Evolutionary conservation across 1,140 invertebrate genomes (phyloP).

Genomic region (Halictus rubicundus): DNA sequence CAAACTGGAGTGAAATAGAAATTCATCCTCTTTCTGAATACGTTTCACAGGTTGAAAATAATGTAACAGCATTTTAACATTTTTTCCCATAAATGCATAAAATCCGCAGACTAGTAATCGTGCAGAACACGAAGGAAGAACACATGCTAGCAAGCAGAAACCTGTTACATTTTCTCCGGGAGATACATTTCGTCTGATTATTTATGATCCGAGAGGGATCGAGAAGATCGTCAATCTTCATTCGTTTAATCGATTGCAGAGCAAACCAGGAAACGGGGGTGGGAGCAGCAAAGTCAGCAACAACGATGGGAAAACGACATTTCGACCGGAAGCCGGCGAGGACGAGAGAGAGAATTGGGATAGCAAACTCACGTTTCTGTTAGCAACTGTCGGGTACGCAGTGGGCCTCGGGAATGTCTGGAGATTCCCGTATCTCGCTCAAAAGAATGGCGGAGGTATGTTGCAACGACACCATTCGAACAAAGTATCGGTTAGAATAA

Average conservation of each 20-base stretch:
- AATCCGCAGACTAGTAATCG: no score
- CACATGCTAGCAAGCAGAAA: neutral
- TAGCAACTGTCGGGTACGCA: constrained; percentile 96
- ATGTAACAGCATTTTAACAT: no score
- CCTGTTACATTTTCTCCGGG: neutral
- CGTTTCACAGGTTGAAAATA: no score
- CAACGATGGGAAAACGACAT: constrained; percentile 83
- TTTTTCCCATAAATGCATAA: no score
- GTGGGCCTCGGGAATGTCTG: constrained; percentile 97
- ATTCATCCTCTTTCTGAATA: no score
- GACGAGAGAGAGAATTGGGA: constrained; percentile 96
- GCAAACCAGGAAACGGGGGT: constrained; percentile 71
- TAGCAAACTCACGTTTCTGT: constrained; percentile 93
- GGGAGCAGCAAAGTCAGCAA: constrained; percentile 81
- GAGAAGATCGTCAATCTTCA: no score
- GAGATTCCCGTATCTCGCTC: constrained; percentile 94
- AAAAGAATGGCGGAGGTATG: constrained; percentile 93
- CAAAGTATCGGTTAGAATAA: no score
- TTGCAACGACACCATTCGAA: neutral
- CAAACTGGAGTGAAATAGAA: no score
- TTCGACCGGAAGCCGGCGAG: constrained; percentile 87
- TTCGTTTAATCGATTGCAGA: constrained; percentile 53
- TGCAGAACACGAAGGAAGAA: no score
- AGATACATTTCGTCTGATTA: no score
- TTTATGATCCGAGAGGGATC: no score